Base-by-base conservation (phyloP, 2,113 vertebrate genomes). In the Mobula hypostoma region DNA sequence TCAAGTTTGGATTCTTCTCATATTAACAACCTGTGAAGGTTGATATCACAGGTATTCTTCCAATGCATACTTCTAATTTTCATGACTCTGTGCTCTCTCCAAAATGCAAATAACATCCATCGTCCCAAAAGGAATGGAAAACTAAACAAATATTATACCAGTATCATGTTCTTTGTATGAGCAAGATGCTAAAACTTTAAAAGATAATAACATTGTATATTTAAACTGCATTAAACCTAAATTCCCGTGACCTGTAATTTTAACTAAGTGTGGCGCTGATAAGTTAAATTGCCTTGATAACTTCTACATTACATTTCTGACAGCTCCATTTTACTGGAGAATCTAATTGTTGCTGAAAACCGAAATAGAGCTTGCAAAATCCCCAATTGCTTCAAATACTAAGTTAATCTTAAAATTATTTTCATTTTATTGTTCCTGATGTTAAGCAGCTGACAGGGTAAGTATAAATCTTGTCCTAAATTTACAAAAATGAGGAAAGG, bases 241-340 rank as follows among this genome's bases (percentile, higher is more conserved):
- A 17, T 87, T 6, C 83, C 83, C 58, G 27, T 87, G 61, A 29
- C 29, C 15, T 63, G 29, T 32, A 66, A 32, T 29, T 90, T 29
- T 90, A 9, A 66, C 48, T 29, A 17, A 14, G 9, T 27, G 9
- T 29, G 83, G 61, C 56, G 61, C 24, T 87, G 56, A 61, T 48
- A 48, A 87, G 14, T 87, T 24, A 87, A 87, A 29, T 90, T n/a
- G 87, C 63, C 66, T 90, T 90, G n/a, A 88, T 63, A 66, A 90
- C 61, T 66, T 14, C 61, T 66, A 66, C 63, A 90, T 61, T 32
- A 66, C 61, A 29, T 66, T 66, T 66, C 32, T 63, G 87, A 66
- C 63, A 88, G 61, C 11, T 88, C 40, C 36, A 36, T 80, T 80
- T 32, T 32, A 80, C 78, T 14, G 8, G 32, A 80, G 36, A 80